Evolutionary conservation across 1,140 invertebrate species (phyloP).

Genomic region (Aphidius ervi): DNA sequence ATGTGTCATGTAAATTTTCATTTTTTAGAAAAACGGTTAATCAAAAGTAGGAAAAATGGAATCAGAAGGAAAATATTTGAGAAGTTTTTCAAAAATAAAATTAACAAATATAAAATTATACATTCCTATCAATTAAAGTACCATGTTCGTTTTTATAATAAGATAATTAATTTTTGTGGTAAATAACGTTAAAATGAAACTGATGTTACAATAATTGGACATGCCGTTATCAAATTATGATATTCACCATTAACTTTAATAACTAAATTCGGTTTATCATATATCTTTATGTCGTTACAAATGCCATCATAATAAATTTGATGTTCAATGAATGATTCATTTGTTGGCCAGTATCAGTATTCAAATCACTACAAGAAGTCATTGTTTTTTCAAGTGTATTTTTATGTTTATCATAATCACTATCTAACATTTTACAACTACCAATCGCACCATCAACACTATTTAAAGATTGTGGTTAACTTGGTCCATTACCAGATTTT

Average conservation of each 20-base stretch:
- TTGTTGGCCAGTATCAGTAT: conserved; percentile 58
- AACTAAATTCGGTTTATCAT: conserved; percentile 81
- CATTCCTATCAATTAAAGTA: too few species aligned
- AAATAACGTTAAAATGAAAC: conserved; percentile 80
- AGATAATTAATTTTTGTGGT: too few species aligned
- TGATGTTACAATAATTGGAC: conserved; percentile 80
- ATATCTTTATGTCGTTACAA: conserved; percentile 71
- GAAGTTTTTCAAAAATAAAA: too few species aligned
- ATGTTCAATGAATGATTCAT: conserved; percentile 70
- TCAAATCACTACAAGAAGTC: conserved; percentile 76
- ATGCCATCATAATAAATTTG: conserved; percentile 81
- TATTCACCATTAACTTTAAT: conserved; percentile 83
- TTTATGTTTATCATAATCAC: conserved; percentile 75
- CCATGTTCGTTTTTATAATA: too few species aligned
- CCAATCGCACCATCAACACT: conserved; percentile 75
- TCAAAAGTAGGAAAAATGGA: too few species aligned
- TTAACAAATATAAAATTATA: too few species aligned
- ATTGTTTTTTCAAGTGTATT: conserved; percentile 61
- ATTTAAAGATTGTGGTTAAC: conserved; percentile 87
- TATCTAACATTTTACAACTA: conserved; percentile 67
- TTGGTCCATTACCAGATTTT: conserved; percentile 92
- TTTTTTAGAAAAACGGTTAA: too few species aligned
- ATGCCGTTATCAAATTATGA: conserved; percentile 84
- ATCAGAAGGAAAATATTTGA: too few species aligned
- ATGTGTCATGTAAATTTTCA: too few species aligned